phyloP scores from a whole-genome alignment of 2,113 vertebrate genomes.

The Sebastes fasciatus region DNA sequence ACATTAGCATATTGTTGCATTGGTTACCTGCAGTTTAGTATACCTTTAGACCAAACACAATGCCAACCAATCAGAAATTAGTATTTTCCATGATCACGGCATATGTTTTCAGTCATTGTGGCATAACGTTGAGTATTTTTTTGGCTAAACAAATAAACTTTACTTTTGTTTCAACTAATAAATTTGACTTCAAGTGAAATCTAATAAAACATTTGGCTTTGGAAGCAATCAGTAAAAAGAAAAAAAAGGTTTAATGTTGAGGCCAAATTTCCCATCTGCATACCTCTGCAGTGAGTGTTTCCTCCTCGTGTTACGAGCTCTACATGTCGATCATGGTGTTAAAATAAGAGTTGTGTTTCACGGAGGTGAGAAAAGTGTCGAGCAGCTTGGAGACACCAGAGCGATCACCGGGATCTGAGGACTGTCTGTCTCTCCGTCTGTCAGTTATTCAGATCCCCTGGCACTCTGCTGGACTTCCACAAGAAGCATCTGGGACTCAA shows the following conservation, averaged over 20 bases:
- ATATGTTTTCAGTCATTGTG: not conserved
- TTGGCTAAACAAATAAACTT: not conserved
- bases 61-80: not conserved
- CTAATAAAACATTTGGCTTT: not conserved
- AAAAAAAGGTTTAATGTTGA: not conserved
- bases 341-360: slow-evolving; percentile 12
- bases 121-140: not conserved
- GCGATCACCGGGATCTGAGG: not conserved
- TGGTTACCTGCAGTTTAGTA: not conserved
- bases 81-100: not conserved
- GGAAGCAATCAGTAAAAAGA: not conserved
- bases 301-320: not conserved
- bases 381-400: slow-evolving; percentile 9
- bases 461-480: slow-evolving; percentile 31
- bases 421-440: not conserved
- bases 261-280: slow-evolving; percentile 1
- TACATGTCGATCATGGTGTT: slow-evolving; percentile 1
- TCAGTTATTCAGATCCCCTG: slow-evolving; percentile 23
- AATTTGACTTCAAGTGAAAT: not conserved
- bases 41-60: not conserved
- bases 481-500: slow-evolving; percentile 57
- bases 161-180: not conserved
- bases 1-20: not conserved
- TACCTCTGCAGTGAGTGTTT: slow-evolving; percentile 1
- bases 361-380: not conserved